Evolutionary conservation across 2,888 invertebrate genomes (phyloP).

Genomic region (Pocota personata): DNA sequence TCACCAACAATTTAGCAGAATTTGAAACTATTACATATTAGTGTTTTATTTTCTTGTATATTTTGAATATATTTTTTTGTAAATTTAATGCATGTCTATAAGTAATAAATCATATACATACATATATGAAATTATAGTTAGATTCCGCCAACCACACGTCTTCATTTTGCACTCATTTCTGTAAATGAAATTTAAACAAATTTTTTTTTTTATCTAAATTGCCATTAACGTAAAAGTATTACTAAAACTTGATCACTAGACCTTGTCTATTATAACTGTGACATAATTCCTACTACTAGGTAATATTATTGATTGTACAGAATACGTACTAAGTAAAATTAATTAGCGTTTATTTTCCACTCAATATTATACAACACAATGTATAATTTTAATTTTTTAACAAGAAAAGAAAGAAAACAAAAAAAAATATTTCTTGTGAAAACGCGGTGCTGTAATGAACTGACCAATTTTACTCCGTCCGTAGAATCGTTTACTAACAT

Average conservation of each 20-base stretch:
- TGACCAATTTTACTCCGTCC: constrained; percentile 73
- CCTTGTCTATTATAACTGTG: background rate
- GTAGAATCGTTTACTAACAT: constrained; percentile 59
- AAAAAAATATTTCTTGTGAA: constrained; percentile 10
- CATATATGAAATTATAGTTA: background rate
- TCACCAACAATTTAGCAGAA: background rate
- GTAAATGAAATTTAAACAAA: too few relatives aligned
- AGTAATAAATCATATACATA: background rate
- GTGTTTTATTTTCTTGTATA: background rate
- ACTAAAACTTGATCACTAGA: background rate
- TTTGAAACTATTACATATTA: background rate
- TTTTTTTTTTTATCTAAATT: background rate
- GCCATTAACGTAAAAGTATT: background rate
- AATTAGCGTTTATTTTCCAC: background rate
- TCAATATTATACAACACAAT: background rate
- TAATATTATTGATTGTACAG: background rate
- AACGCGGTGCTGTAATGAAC: constrained; percentile 62
- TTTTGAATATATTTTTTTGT: background rate
- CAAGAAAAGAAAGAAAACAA: background rate
- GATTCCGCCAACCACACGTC: background rate
- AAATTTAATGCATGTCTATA: background rate
- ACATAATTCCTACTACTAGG: background rate
- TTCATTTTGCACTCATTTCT: background rate
- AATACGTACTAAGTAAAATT: background rate
- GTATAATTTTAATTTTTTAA: background rate